A percentile compares a stretch with the other conserved stretches of the same genome.
Conservation (phyloP, 2,797 vertebrate species). For the Acrossocheilus wenchowensis region DNA sequence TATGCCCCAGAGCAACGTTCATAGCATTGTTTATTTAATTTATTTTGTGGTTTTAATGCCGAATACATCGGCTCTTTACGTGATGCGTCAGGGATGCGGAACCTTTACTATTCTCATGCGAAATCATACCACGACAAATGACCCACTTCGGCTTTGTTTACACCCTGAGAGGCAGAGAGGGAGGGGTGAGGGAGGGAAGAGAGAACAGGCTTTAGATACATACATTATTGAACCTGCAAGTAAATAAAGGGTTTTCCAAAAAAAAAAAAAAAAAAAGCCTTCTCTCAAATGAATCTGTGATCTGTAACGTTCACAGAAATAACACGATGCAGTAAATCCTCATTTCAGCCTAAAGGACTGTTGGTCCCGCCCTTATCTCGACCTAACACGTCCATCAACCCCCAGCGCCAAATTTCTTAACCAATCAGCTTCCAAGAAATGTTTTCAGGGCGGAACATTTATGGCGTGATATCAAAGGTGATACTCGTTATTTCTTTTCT, state of each 20-base stretch:
- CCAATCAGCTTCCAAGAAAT: constrained; percentile 49
- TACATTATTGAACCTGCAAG: neutral
- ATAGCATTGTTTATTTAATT: neutral
- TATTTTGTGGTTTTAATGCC: neutral
- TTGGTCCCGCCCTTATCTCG: constrained; percentile 32
- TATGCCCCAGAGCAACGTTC: neutral
- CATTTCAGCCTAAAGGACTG: constrained; percentile 8
- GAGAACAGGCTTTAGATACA: constrained; percentile 32
- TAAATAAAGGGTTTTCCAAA: neutral
- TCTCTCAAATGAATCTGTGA: neutral
- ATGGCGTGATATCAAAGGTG: constrained; percentile 14
- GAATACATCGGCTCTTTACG: neutral
- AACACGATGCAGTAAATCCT: neutral
- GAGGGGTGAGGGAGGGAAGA: neutral
- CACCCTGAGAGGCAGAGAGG: neutral
- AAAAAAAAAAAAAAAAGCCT: neutral
- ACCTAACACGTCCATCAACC: constrained; percentile 65
- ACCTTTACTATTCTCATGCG: constrained; percentile 23
- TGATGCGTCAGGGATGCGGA: constrained; percentile 29
- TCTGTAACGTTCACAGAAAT: neutral
- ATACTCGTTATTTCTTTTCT: constrained; percentile 10
- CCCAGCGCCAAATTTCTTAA: constrained; percentile 47
- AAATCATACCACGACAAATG: constrained; percentile 60
- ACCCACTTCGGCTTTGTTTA: constrained; percentile 65
- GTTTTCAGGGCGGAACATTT: constrained; percentile 15